phyloP scores from a whole-genome alignment of 2,113 vertebrate genomes.

The Planiliza haematocheilus region DNA sequence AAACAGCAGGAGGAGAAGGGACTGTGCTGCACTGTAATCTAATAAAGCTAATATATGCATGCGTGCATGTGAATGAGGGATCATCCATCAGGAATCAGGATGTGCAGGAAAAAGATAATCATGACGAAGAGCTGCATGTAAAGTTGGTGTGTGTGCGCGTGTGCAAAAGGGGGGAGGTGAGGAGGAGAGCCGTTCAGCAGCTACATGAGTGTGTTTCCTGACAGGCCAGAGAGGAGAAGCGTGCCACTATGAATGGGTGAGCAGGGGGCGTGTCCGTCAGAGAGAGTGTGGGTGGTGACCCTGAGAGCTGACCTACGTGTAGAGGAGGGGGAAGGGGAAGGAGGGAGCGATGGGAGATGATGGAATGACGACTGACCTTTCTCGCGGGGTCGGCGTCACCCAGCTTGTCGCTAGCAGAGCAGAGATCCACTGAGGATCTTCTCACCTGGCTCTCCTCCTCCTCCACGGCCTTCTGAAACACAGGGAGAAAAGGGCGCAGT shows the following conservation, averaged over 20 bases:
- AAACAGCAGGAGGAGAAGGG: slow-evolving; percentile 41
- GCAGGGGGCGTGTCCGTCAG: slow-evolving; percentile 37
- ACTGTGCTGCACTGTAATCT: slow-evolving; percentile 63
- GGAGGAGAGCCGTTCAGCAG: slow-evolving; percentile 16
- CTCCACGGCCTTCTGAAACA: slow-evolving; percentile 76
- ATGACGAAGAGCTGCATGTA: slow-evolving; percentile 54
- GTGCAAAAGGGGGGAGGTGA: slow-evolving; percentile 11
- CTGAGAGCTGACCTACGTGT: slow-evolving; percentile 60
- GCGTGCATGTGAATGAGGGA: slow-evolving; percentile 63
- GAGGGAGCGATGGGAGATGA: slow-evolving; percentile 32
- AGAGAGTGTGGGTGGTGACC: slow-evolving; percentile 44
- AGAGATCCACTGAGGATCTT: slow-evolving; percentile 71
- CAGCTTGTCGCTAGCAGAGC: slow-evolving; percentile 73
- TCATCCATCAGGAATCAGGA: slow-evolving; percentile 70
- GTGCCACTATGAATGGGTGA: slow-evolving; percentile 52
- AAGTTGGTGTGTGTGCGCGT: slow-evolving; percentile 14
- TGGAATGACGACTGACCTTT: slow-evolving; percentile 72
- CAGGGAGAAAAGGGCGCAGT: background rate
- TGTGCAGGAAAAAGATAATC: slow-evolving; percentile 43
- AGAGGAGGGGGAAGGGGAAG: slow-evolving; percentile 9
- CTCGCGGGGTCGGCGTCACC: slow-evolving; percentile 64
- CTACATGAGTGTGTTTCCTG: slow-evolving; percentile 32
- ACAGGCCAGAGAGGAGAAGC: slow-evolving; percentile 53
- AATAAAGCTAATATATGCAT: slow-evolving; percentile 74
- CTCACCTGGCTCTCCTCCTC: slow-evolving; percentile 77